Conservation (phyloP, 1,140 invertebrate species). For the Drosophila navojoa region DNA sequence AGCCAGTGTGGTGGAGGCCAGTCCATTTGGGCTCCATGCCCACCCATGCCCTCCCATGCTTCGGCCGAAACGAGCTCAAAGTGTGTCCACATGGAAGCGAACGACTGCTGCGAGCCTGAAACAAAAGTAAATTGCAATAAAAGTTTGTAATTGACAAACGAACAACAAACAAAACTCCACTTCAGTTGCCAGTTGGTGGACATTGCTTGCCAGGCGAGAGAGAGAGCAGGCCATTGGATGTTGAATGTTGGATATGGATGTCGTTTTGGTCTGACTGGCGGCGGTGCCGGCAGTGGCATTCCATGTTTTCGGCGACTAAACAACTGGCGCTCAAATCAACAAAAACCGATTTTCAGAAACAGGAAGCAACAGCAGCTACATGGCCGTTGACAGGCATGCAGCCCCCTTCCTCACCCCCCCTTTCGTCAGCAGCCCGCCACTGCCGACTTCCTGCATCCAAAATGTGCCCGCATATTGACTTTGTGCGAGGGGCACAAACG, state of each 20-base stretch:
- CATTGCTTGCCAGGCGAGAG: slow-evolving; percentile 17
- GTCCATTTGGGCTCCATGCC: background rate
- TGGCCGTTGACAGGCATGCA: slow-evolving; percentile 54
- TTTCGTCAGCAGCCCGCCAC: background rate
- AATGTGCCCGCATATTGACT: slow-evolving; percentile 76
- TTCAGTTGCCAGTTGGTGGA: slow-evolving; percentile 50
- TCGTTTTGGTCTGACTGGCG: slow-evolving; percentile 30
- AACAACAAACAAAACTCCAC: slow-evolving; percentile 82
- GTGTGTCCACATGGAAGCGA: slow-evolving; percentile 35
- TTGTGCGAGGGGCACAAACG: slow-evolving; percentile 71
- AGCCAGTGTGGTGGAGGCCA: background rate
- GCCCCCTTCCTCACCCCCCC: background rate
- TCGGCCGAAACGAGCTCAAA: slow-evolving; percentile 60
- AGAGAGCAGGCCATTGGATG: background rate
- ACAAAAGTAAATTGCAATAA: slow-evolving; percentile 82
- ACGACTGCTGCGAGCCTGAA: slow-evolving; percentile 61
- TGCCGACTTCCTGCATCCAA: background rate
- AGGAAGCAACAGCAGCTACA: slow-evolving; percentile 56
- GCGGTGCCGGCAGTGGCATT: slow-evolving; percentile 10
- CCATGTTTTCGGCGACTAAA: slow-evolving; percentile 66
- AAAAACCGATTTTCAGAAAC: slow-evolving; percentile 80
- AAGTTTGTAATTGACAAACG: slow-evolving; percentile 82
- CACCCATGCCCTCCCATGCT: background rate
- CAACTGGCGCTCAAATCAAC: slow-evolving; percentile 77
- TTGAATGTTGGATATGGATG: slow-evolving; percentile 12